A percentile compares a stretch with the other conserved stretches of the same genome.
Conservation (phyloP, 2,797 vertebrate species). For the Nyctalus aviator region DNA sequence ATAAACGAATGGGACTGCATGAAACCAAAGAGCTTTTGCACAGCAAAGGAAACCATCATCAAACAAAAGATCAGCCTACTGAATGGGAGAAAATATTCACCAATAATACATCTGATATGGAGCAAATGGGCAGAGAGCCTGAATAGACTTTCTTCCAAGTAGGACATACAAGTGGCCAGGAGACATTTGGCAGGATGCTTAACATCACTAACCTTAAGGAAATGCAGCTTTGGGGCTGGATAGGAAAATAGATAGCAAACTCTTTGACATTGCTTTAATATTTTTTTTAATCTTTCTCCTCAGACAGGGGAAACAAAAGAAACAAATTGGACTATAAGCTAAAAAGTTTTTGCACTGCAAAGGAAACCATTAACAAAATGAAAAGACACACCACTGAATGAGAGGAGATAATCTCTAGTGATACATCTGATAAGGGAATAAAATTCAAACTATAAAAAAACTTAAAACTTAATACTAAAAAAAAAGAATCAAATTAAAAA, state of each 20-base stretch:
- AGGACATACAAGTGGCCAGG: too few species aligned
- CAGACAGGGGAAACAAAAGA: background rate
- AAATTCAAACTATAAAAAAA: background rate
- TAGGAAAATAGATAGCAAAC: background rate
- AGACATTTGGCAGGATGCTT: too few species aligned
- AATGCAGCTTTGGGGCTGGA: too few species aligned
- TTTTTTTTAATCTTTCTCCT: background rate
- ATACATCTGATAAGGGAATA: background rate
- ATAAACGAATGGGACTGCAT: background rate
- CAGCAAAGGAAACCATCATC: background rate
- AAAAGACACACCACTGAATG: background rate
- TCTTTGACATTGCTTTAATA: background rate
- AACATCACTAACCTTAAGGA: too few species aligned
- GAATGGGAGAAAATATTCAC: background rate
- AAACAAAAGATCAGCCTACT: background rate
- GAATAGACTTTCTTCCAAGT: too few species aligned
- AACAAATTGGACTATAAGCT: background rate
- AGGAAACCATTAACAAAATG: background rate
- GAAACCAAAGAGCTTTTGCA: background rate
- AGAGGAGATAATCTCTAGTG: background rate
- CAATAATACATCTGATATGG: background rate
- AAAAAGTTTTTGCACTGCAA: background rate
- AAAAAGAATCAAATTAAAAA: background rate
- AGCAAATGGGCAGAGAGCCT: too few species aligned
- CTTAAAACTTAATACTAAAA: background rate